Evolutionary conservation across 1,140 invertebrate species (phyloP).

Genomic region (Drosophila tsacasi): DNA sequence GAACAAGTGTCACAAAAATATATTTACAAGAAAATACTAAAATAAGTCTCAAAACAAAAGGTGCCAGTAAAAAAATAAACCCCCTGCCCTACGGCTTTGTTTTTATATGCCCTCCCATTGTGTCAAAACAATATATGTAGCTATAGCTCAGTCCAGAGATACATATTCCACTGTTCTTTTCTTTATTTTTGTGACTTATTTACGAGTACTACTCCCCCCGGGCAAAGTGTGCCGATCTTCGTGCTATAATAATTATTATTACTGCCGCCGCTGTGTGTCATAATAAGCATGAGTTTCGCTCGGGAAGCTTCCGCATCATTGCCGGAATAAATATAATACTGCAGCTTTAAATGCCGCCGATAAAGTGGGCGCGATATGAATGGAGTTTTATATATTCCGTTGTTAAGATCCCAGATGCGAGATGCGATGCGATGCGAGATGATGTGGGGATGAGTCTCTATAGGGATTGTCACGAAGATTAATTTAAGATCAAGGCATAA

Average conservation of each 20-base stretch:
- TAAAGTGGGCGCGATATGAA: constrained; percentile 48
- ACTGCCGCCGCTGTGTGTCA: constrained; percentile 37
- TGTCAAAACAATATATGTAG: constrained; percentile 36
- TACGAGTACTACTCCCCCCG: constrained; percentile 27
- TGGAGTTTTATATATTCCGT: constrained; percentile 39
- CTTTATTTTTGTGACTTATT: background rate
- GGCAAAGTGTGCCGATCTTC: constrained; percentile 57
- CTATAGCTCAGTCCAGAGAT: constrained; percentile 6
- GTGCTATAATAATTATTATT: constrained; percentile 50
- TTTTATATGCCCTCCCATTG: constrained; percentile 35
- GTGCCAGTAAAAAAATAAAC: background rate
- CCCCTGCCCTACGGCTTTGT: background rate
- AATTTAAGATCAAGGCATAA: constrained; percentile 4
- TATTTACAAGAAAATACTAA: too few relatives aligned
- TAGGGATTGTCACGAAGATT: constrained; percentile 16
- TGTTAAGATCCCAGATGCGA: constrained; percentile 26
- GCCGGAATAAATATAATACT: constrained; percentile 30
- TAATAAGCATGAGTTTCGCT: constrained; percentile 41
- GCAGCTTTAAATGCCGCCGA: constrained; percentile 16
- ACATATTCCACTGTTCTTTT: constrained; percentile 11
- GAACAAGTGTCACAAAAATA: background rate
- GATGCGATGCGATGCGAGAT: constrained; percentile 9
- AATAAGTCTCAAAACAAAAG: too few relatives aligned
- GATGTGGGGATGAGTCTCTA: constrained; percentile 17
- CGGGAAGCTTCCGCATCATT: constrained; percentile 51